Conservation (phyloP, 2,113 vertebrate species). For the Caloenas nicobarica region DNA sequence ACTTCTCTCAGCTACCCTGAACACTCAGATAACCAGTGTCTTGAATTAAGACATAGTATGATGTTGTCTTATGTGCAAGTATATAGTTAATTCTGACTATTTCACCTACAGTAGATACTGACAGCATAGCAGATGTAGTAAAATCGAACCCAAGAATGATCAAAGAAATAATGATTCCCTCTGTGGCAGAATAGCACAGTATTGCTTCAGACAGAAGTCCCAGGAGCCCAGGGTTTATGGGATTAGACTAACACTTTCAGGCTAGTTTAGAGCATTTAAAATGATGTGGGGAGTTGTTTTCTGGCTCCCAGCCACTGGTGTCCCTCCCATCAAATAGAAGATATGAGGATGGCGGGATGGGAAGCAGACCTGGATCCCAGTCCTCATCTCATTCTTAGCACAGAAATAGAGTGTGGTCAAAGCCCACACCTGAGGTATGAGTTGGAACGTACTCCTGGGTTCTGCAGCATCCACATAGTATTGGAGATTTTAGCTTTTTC, state of each 20-base stretch:
- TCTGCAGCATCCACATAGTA: not conserved
- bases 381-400: not conserved
- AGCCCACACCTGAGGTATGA: fast-evolving
- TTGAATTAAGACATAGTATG: not conserved
- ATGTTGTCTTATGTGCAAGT: not conserved
- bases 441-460: not conserved
- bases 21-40: not conserved
- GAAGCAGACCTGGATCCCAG: not conserved
- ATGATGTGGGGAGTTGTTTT: not conserved
- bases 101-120: not conserved
- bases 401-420: not conserved
- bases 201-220: not conserved
- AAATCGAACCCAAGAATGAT: not conserved
- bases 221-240: not conserved
- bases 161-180: not conserved
- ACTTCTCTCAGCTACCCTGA: not conserved
- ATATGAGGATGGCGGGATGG: not conserved
- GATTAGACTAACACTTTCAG: not conserved
- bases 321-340: not conserved
- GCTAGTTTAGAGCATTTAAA: not conserved
- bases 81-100: not conserved
- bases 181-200: not conserved
- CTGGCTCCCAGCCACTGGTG: fast-evolving
- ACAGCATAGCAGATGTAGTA: not conserved
- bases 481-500: not conserved